Conservation (phyloP, 2,888 invertebrate genomes). For the Andricus curvator region DNA sequence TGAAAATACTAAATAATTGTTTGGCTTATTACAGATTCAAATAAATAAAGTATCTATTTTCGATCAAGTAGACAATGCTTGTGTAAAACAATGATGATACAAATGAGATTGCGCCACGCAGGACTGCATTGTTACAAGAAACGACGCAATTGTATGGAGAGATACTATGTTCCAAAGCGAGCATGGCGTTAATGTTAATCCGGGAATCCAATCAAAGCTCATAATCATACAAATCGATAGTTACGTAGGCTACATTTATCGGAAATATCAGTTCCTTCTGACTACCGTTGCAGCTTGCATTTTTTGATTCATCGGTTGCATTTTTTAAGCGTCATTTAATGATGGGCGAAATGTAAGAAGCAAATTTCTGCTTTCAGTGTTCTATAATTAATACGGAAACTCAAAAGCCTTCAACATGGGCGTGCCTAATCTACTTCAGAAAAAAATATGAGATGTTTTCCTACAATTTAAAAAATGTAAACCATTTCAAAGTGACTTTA, state of each 20-base stretch:
- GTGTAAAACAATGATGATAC: slow-evolving; percentile 15
- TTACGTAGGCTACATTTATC: slow-evolving; percentile 13
- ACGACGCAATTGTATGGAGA: slow-evolving; percentile 30
- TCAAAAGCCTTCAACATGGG: background rate
- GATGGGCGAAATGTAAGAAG: background rate
- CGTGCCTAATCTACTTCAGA: background rate
- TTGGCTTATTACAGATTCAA: background rate
- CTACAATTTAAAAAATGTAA: background rate
- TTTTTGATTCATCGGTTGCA: background rate
- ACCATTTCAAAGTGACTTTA: background rate
- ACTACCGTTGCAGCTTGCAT: background rate
- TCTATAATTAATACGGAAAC: background rate
- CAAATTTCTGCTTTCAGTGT: background rate
- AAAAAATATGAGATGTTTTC: background rate
- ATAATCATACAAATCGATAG: slow-evolving; percentile 42
- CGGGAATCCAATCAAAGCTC: slow-evolving; percentile 45
- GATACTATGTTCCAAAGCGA: slow-evolving; percentile 11
- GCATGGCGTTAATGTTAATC: slow-evolving; percentile 47
- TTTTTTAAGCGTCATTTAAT: slow-evolving; percentile 18
- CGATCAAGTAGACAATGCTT: background rate
- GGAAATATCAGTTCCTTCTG: slow-evolving; percentile 25
- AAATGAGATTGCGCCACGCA: background rate
- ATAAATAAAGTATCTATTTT: background rate
- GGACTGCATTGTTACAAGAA: slow-evolving; percentile 43
- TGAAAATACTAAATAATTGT: background rate